Conservation (phyloP, 2,888 invertebrate species). For the Apamea anceps region DNA sequence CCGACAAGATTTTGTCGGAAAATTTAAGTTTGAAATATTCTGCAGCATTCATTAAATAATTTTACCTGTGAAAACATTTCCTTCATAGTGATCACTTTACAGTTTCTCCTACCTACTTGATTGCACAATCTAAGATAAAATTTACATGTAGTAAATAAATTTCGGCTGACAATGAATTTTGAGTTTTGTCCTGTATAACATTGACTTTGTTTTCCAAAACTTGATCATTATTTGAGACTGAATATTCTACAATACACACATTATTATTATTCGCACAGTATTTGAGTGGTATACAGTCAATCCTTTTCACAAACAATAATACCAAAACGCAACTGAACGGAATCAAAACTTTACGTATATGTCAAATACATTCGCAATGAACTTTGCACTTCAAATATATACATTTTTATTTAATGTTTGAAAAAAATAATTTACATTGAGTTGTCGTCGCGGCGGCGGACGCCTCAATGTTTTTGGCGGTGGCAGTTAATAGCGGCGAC, state of each 20-base stretch:
- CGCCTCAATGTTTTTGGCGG: constrained; percentile 8
- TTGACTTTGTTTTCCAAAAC: not conserved
- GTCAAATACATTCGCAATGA: constrained; percentile 12
- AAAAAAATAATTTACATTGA: not conserved
- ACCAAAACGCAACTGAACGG: constrained; percentile 10
- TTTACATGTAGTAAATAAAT: not conserved
- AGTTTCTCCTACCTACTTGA: not conserved
- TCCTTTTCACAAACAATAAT: not conserved
- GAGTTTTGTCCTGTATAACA: not conserved
- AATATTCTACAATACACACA: not conserved
- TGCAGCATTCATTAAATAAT: not conserved
- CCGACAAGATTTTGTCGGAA: not conserved
- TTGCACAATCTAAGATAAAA: not conserved
- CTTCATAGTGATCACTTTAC: not conserved
- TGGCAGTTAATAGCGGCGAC: constrained; percentile 34
- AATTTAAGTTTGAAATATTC: not conserved
- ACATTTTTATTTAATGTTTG: not conserved
- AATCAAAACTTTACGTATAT: not conserved
- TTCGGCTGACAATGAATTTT: not conserved
- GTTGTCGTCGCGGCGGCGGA: not conserved
- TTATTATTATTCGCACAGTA: constrained; percentile 9
- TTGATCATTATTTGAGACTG: not conserved
- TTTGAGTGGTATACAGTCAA: not conserved
- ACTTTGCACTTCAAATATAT: constrained; percentile 1
- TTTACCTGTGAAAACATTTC: constrained; percentile 4